phyloP scores from a whole-genome alignment of 2,113 vertebrate species.

The Brachyistius frenatus region DNA sequence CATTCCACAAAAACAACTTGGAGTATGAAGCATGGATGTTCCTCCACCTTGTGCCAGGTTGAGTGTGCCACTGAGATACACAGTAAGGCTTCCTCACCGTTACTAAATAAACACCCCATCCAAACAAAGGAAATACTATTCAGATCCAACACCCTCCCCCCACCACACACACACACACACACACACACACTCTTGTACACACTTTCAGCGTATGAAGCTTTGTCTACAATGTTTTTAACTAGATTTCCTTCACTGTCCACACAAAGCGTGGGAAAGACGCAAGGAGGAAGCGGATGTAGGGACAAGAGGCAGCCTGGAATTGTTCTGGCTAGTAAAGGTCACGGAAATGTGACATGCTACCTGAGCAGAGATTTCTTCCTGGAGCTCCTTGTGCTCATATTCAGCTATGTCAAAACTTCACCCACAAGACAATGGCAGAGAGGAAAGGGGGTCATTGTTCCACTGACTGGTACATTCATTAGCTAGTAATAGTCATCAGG shows the following conservation, averaged over 20 bases:
- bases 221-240: slow-evolving; percentile 81
- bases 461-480: slow-evolving; percentile 72
- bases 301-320: slow-evolving; percentile 84
- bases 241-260: slow-evolving; percentile 85
- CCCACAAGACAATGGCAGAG: slow-evolving; percentile 71
- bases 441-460: slow-evolving; percentile 70
- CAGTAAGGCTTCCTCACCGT: slow-evolving; percentile 63
- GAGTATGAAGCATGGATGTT: slow-evolving; percentile 73
- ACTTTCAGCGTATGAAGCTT: slow-evolving; percentile 70
- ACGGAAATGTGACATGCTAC: slow-evolving; percentile 84
- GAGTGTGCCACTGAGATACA: slow-evolving; percentile 60
- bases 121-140: slow-evolving; percentile 83
- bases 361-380: slow-evolving; percentile 82
- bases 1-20: slow-evolving; percentile 51
- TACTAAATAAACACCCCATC: slow-evolving; percentile 80
- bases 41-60: slow-evolving; percentile 70
- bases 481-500: slow-evolving; percentile 40
- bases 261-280: slow-evolving; percentile 86
- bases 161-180: slow-evolving; percentile 22
- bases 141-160: slow-evolving; percentile 34
- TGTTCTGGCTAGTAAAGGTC: slow-evolving; percentile 85
- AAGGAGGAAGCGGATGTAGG: slow-evolving; percentile 83
- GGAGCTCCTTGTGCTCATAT: slow-evolving; percentile 60
- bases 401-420: slow-evolving; percentile 52
- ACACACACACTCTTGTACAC: slow-evolving; percentile 20